Base-by-base conservation (phyloP, 2,888 invertebrate genomes). In the Idaea aversata region DNA sequence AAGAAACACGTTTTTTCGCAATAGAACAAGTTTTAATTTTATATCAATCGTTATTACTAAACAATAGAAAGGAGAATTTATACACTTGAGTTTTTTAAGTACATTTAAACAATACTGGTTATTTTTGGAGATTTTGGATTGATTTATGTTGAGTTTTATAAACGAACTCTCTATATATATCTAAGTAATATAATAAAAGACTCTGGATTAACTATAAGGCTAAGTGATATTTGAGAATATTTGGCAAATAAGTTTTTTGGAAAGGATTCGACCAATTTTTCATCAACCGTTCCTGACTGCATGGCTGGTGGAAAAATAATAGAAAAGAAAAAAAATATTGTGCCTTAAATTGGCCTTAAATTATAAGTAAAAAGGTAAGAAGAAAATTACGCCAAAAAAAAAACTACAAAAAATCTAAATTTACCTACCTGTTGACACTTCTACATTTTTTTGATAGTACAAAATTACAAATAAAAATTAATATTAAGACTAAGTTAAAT, bases 301-400 rank as follows among this genome's bases (percentile, higher is more conserved):
- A 85, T 81, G 90, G 90, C 72, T 81, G 90, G 83, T 88, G 91
- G 86, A 88, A 87, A 81, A 87, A 82, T 74, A 83, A 79, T 83
- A 85, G 73, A 82, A 82, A 84, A 76, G 77, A 86, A 87, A 84
- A 77, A 83, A 89, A 89, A 82, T 83, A 80, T 87, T 82, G 93
- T 93, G 93, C 93, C 93, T 93, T 93, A 93, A 93, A 93, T 93
- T 91, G 93, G 93, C 93, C 93, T 93, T 93, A 93, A 93, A 93
- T 88, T 91, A 86, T 80, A 85, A 88, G 77, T 89, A 88, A 93
- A 91, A 91, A 90, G 87, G 87, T 91, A 90, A 91, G 90, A 88
- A 86, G 88, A 59, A 88, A 89, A 88, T 84, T 86, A 86, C 83
- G 74, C 75, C 82, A 84, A 89, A 86, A 84, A 86, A 84, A 85